Evolutionary conservation across 1,140 invertebrate genomes (phyloP).

Genomic region (Zaprionus davidi): DNA sequence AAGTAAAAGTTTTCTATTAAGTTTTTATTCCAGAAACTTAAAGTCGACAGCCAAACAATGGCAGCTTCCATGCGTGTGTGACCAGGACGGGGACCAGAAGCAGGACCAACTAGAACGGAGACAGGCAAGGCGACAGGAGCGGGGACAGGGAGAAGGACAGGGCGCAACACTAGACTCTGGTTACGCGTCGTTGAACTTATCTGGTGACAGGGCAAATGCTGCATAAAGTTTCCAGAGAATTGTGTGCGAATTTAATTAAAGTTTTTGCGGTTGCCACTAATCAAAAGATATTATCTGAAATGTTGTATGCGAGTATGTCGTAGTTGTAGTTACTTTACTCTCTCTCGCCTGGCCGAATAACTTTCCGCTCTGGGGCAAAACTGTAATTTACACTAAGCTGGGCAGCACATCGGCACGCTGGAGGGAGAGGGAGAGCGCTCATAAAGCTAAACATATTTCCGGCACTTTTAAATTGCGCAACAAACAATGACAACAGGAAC

Average conservation of each 20-base stretch:
- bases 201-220: conserved; percentile 76
- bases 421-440: conserved; percentile 5
- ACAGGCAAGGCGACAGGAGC: neutral
- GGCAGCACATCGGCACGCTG: neutral
- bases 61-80: conserved; percentile 48
- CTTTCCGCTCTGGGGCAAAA: neutral
- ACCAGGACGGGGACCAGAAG: conserved; percentile 10
- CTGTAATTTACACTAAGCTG: conserved; percentile 31
- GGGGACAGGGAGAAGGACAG: neutral
- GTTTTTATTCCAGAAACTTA: conserved; percentile 58
- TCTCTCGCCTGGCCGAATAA: conserved; percentile 12
- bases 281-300: conserved; percentile 79
- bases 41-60: conserved; percentile 56
- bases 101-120: neutral
- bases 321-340: conserved; percentile 27
- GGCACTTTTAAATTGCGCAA: conserved; percentile 74
- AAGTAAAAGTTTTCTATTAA: conserved; percentile 58
- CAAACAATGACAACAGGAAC: conserved; percentile 38
- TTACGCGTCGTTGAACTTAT: conserved; percentile 67
- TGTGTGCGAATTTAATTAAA: conserved; percentile 80
- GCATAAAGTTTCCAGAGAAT: conserved; percentile 73
- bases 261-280: conserved; percentile 80
- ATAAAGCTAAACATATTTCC: conserved; percentile 76
- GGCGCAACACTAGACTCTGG: conserved; percentile 22
- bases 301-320: conserved; percentile 28